Conservation (phyloP, 2,113 vertebrate genomes). For the Nothobranchius kuhntae region DNA sequence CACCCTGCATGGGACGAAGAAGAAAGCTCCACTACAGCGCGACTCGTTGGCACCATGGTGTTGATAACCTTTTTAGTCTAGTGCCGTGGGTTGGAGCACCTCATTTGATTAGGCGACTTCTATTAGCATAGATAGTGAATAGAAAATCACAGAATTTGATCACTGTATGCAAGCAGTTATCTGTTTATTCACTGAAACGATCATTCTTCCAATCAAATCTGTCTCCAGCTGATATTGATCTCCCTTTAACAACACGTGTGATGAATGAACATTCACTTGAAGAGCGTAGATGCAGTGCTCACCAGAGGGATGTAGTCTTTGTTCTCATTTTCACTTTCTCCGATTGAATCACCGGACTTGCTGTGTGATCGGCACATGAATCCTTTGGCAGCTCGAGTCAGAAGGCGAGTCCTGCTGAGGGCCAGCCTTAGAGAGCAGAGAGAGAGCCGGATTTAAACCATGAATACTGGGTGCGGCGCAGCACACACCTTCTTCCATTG, state of each 20-base stretch:
- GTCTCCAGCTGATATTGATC: conserved; percentile 16
- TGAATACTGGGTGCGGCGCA: neutral
- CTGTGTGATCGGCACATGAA: conserved; percentile 87
- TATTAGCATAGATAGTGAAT: no score
- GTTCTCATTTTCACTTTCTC: conserved; percentile 83
- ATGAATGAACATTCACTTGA: conserved; percentile 5
- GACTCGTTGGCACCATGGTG: no score
- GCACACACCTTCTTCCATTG: neutral
- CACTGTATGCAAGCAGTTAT: no score
- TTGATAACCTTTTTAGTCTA: no score
- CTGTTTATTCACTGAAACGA: conserved; percentile 17
- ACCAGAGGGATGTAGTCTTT: conserved; percentile 92
- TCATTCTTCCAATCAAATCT: conserved; percentile 4
- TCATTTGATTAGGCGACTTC: no score
- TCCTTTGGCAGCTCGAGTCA: conserved; percentile 87
- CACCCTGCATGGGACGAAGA: no score
- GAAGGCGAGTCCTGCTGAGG: conserved; percentile 85
- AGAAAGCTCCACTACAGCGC: no score
- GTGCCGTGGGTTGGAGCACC: no score
- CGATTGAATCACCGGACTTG: conserved; percentile 72
- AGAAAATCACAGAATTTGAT: no score
- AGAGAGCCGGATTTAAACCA: neutral
- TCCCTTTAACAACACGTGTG: conserved; percentile 1
- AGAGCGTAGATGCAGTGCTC: conserved; percentile 46
- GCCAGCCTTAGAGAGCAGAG: conserved; percentile 79